Evolutionary conservation across 2,888 invertebrate genomes (phyloP).

Genomic region (Ganaspis brasiliensis): DNA sequence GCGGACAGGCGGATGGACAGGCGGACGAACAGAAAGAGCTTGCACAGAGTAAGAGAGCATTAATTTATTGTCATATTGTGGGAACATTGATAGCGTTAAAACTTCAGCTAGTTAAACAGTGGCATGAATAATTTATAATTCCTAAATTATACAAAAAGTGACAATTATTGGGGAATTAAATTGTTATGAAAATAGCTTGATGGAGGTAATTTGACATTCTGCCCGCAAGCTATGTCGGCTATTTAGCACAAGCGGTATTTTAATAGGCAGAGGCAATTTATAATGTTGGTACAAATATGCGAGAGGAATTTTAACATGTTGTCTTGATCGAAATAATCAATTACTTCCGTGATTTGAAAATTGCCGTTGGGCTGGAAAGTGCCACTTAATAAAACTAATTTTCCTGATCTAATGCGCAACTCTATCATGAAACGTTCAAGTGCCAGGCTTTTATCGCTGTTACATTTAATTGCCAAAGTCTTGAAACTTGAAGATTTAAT

Average conservation of each 20-base stretch:
- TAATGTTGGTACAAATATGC: slow-evolving; percentile 19
- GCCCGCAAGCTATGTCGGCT: not conserved
- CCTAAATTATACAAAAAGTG: not conserved
- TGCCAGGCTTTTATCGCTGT: not conserved
- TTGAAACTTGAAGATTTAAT: not conserved
- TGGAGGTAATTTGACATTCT: not conserved
- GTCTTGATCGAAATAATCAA: slow-evolving; percentile 45
- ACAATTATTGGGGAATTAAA: not conserved
- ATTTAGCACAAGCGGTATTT: slow-evolving; percentile 22
- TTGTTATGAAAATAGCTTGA: not conserved
- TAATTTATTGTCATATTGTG: too few species aligned
- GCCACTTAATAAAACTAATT: slow-evolving; percentile 16
- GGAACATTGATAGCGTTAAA: too few species aligned
- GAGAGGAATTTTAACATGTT: slow-evolving; percentile 38
- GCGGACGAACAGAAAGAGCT: too few species aligned
- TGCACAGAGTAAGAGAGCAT: too few species aligned
- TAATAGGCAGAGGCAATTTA: not conserved
- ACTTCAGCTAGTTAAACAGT: too few species aligned
- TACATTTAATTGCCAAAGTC: slow-evolving; percentile 19
- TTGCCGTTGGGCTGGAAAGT: slow-evolving; percentile 52
- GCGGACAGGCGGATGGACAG: too few species aligned
- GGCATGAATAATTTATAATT: not conserved
- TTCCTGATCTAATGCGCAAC: not conserved
- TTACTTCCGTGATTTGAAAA: slow-evolving; percentile 48
- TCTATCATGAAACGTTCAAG: slow-evolving; percentile 9